Evolutionary conservation across 2,888 invertebrate species (phyloP).

Genomic region (Pharmacophagus antenor): DNA sequence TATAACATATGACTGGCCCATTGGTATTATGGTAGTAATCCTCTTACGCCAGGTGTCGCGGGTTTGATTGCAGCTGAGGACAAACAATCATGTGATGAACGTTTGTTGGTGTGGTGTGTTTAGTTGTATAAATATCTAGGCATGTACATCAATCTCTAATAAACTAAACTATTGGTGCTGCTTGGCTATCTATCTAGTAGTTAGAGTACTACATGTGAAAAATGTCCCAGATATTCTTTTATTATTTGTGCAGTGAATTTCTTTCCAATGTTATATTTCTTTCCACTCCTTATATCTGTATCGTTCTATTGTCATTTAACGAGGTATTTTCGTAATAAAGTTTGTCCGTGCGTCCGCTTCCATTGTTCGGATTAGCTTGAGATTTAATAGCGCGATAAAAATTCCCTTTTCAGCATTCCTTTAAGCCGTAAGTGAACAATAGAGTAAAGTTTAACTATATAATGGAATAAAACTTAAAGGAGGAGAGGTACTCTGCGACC

Average conservation of each 20-base stretch:
- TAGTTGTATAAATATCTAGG: no score
- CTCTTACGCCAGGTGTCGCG: no score
- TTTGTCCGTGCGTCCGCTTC: slow-evolving; percentile 22
- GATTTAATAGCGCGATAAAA: slow-evolving; percentile 25
- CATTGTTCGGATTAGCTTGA: slow-evolving; percentile 27
- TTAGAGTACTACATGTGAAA: no score
- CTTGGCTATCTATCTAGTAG: no score
- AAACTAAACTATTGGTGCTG: no score
- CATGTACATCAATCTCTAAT: no score
- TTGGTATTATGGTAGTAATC: no score
- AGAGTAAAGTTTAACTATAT: slow-evolving; percentile 13
- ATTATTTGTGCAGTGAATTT: not conserved
- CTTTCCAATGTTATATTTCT: slow-evolving; percentile 1
- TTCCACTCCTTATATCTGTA: slow-evolving; percentile 8
- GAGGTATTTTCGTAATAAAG: slow-evolving; percentile 19
- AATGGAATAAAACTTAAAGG: slow-evolving; percentile 11
- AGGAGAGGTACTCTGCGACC: not conserved
- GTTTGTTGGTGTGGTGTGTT: no score
- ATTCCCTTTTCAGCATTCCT: slow-evolving; percentile 15
- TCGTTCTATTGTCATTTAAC: slow-evolving; percentile 21
- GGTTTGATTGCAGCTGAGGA: no score
- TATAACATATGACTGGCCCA: no score
- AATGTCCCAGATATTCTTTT: no score
- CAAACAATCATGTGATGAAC: no score
- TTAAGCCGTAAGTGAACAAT: slow-evolving; percentile 24